These are phyloP conservation scores for Netelia inedita DNA, from an alignment of 2,888 invertebrate genomes.

Conservation along the genomic window DNA sequence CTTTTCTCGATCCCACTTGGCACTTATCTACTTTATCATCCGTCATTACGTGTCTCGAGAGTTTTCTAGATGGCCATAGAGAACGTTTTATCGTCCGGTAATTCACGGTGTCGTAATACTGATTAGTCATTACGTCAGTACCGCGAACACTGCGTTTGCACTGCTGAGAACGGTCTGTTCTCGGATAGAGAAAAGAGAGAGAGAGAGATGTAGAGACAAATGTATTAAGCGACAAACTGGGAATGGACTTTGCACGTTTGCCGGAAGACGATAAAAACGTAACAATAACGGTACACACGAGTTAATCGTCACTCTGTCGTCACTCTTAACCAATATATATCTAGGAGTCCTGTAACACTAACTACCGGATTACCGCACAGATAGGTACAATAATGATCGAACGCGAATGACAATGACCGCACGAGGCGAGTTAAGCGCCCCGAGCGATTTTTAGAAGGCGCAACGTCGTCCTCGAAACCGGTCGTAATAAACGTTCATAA, in stretches of 20 bases:
- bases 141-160: slow-evolving; percentile 4
- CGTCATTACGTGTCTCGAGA: slow-evolving; percentile 41
- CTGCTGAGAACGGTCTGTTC: not conserved
- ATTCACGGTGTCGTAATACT: slow-evolving; percentile 59
- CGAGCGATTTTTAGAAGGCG: not conserved
- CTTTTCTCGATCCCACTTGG: slow-evolving; percentile 19
- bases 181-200: not conserved
- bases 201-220: not conserved
- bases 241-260: slow-evolving; percentile 43
- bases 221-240: not conserved
- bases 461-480: not conserved
- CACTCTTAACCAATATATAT: slow-evolving; percentile 18
- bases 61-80: slow-evolving; percentile 23
- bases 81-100: slow-evolving; percentile 62
- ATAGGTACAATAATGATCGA: not conserved
- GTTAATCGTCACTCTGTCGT: slow-evolving; percentile 34
- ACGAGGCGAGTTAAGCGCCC: not conserved
- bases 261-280: slow-evolving; percentile 59
- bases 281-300: slow-evolving; percentile 41
- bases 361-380: not conserved
- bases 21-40: slow-evolving; percentile 50
- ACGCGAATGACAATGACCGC: not conserved
- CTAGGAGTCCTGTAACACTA: not conserved
- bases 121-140: slow-evolving; percentile 42
- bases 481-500: not conserved